These are phyloP conservation scores for Callinectes sapidus DNA, from an alignment of 2,888 invertebrate species.

Conservation along the genomic window DNA sequence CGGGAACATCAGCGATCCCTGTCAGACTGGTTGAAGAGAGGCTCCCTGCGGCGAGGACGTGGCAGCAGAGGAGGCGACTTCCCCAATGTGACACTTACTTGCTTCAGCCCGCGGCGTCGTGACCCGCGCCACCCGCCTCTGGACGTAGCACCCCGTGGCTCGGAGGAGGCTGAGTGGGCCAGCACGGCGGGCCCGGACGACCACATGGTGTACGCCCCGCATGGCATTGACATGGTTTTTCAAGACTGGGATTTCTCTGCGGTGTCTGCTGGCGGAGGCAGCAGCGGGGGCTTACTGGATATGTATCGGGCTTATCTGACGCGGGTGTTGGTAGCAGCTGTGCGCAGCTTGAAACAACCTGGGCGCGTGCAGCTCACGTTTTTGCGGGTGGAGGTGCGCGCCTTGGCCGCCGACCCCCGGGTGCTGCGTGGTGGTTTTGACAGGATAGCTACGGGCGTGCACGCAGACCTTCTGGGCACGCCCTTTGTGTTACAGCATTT, in stretches of 20 bases:
- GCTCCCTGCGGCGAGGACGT: conserved; percentile 36
- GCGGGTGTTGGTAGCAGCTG: conserved; percentile 48
- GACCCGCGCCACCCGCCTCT: conserved; percentile 50
- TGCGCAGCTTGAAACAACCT: conserved; percentile 41
- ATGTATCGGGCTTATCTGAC: conserved; percentile 62
- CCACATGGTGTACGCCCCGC: conserved; percentile 67
- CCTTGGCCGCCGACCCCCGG: not conserved
- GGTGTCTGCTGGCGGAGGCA: conserved; percentile 8
- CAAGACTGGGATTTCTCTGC: conserved; percentile 62
- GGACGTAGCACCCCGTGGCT: conserved; percentile 60
- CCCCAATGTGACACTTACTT: conserved; percentile 66
- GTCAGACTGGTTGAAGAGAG: conserved; percentile 59
- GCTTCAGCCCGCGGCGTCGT: conserved; percentile 59
- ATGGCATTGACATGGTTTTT: conserved; percentile 65
- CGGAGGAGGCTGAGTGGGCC: conserved; percentile 62
- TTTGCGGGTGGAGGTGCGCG: conserved; percentile 52
- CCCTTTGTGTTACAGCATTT: conserved; percentile 57
- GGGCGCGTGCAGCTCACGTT: conserved; percentile 44
- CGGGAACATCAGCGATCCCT: conserved; percentile 59
- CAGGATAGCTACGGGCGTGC: conserved; percentile 64
- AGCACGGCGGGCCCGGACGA: conserved; percentile 51
- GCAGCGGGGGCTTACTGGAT: conserved; percentile 41
- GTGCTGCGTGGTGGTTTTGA: conserved; percentile 52
- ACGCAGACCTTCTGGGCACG: conserved; percentile 63
- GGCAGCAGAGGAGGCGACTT: conserved; percentile 43